A percentile compares a stretch with the other conserved stretches of the same genome.
These are phyloP conservation scores for Drosophila erecta DNA, from an alignment of 1,140 invertebrate species.

Conservation along the genomic window DNA sequence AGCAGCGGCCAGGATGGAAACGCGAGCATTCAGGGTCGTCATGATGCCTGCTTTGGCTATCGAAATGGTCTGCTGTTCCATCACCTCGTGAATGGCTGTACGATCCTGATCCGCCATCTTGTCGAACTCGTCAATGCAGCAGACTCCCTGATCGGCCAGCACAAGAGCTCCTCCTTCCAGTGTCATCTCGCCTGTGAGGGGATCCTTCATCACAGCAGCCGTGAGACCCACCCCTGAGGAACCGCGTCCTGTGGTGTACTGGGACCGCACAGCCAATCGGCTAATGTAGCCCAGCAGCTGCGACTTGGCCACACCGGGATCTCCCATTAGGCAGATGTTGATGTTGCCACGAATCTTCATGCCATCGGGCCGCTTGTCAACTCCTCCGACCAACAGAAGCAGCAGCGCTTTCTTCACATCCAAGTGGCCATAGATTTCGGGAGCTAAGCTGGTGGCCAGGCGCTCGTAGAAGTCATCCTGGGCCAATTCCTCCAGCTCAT, in stretches of 20 bases:
- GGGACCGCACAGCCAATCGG: constrained; percentile 95
- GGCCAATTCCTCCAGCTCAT: constrained; percentile 90
- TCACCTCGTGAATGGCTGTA: constrained; percentile 99
- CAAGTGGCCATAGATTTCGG: constrained; percentile 99
- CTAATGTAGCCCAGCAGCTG: constrained; percentile 98
- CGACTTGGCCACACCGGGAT: constrained; percentile 99
- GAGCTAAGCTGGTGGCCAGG: constrained; percentile 96
- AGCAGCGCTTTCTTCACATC: constrained; percentile 99
- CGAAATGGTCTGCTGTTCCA: constrained; percentile 99
- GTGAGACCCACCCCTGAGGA: constrained; percentile 98
- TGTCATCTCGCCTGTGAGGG: constrained; percentile 98
- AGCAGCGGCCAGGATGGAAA: constrained; percentile 98
- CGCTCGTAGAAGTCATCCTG: constrained; percentile 97
- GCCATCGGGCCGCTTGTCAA: constrained; percentile 94
- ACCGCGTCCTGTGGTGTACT: constrained; percentile 98
- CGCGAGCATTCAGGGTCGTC: constrained; percentile 98
- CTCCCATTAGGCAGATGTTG: constrained; percentile 99
- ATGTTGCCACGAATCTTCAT: constrained; percentile 96
- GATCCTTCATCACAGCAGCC: constrained; percentile 99
- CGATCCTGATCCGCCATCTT: constrained; percentile 99
- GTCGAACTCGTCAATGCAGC: constrained; percentile 99
- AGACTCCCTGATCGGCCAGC: constrained; percentile 98
- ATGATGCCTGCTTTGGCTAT: constrained; percentile 99
- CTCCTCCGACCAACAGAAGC: constrained; percentile 97
- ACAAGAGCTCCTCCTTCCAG: constrained; percentile 99